A percentile compares a stretch with the other conserved stretches of the same genome.
Conservation (phyloP, 2,113 vertebrate genomes). For the Cyprinodon variegatus region DNA sequence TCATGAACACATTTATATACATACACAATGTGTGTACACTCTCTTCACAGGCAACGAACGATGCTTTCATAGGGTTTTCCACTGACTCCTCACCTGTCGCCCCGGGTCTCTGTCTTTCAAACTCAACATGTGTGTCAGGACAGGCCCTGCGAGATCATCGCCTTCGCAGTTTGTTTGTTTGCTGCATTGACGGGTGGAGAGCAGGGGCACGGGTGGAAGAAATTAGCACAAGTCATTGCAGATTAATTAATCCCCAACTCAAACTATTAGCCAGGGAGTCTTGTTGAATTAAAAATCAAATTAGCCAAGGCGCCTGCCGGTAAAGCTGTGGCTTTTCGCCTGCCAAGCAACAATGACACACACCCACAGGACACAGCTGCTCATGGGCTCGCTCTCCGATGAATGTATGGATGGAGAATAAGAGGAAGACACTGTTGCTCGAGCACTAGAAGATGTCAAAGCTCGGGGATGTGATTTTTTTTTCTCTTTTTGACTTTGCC, state of each 20-base stretch:
- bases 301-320: slow-evolving; percentile 73
- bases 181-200: slow-evolving; percentile 45
- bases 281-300: slow-evolving; percentile 83
- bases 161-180: slow-evolving; percentile 64
- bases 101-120: slow-evolving; percentile 47
- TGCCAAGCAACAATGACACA: slow-evolving; percentile 70
- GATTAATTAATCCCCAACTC: slow-evolving; percentile 79
- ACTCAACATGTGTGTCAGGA: slow-evolving; percentile 62
- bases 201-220: slow-evolving; percentile 54
- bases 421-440: slow-evolving; percentile 45
- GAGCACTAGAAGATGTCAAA: slow-evolving; percentile 24
- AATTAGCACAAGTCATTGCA: slow-evolving; percentile 83
- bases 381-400: slow-evolving; percentile 65
- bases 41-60: slow-evolving; percentile 26
- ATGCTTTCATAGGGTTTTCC: slow-evolving; percentile 35
- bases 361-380: slow-evolving; percentile 64
- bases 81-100: slow-evolving; percentile 69
- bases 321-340: slow-evolving; percentile 58
- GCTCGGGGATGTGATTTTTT: slow-evolving; percentile 8
- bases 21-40: slow-evolving; percentile 41
- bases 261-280: slow-evolving; percentile 77
- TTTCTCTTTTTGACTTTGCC: slow-evolving; percentile 62
- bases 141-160: slow-evolving; percentile 43
- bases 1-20: slow-evolving; percentile 42
- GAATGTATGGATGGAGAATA: slow-evolving; percentile 42